Base-by-base conservation (phyloP, 2,888 invertebrate species). In the Phragmatobia fuliginosa region DNA sequence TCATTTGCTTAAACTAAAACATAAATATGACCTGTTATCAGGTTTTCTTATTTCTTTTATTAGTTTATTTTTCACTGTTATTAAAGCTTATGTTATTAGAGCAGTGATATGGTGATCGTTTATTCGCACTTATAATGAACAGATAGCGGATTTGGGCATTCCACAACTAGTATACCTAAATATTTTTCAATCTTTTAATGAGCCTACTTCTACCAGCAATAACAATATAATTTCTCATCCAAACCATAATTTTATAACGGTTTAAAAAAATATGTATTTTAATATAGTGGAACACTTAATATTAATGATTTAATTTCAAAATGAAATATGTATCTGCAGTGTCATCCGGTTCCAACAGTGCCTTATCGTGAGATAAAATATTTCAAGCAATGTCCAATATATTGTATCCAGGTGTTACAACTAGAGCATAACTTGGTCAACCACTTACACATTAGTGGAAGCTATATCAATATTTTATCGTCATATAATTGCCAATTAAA, bases 401-500 rank as follows among this genome's bases (percentile, higher is more conserved):
- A 64, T 62, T 62, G 65, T 65, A 18, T 36, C 65, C 36, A 56
- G 36, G 56, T 36, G 33, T 38, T 21, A 56, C 65, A 38, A 65
- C 65, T 65, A 56, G 10, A 65, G 25, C 65, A 36, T 25, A 62
- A 31, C 31, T 62, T 41, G 41, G 63, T 45, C 32, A 32, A 31
- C 62, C 21, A 32, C 63, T 63, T 16, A 56, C 56, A 28, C 36
- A 65, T 65, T 56, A 56, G 36, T 56, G 36, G 33, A 28, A 56
- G 66, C 66, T 16, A 59, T 66, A 41, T 41, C 31, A 66, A 66
- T 32, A 66, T 45, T 45, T 66, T 60, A 59, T 56, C 41, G 25
- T n/a, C 32, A 45, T 41, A 60, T 66, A 66, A 66, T 66, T 66
- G 60, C 66, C 66, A 63, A 68, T 62, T 63, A 63, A 68, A 68